Evolutionary conservation across 92 coral and sea anemone species (phyloP).

Genomic region (Phenganax stokvisi): DNA sequence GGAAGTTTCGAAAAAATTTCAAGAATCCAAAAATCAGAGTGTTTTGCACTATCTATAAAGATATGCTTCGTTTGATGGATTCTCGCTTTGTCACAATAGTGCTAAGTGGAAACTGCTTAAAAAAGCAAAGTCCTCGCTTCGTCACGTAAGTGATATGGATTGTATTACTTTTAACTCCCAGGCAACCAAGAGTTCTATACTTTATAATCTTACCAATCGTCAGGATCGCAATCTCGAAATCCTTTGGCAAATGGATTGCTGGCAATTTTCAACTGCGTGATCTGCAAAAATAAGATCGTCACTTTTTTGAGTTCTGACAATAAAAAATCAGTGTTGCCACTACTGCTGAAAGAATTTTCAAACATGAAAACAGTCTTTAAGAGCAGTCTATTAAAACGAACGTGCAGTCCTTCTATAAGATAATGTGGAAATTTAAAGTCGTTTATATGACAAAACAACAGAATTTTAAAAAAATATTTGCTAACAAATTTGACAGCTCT

Average conservation of each 20-base stretch:
- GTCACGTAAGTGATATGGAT: too few relatives aligned
- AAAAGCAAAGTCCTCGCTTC: too few relatives aligned
- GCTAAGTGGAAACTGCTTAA: too few relatives aligned
- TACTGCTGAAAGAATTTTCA: too few relatives aligned
- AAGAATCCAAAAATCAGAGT: too few relatives aligned
- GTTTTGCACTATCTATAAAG: too few relatives aligned
- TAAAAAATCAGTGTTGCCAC: too few relatives aligned
- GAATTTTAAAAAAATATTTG: background rate
- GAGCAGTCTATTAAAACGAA: too few relatives aligned
- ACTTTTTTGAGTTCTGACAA: background rate
- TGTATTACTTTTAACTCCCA: background rate
- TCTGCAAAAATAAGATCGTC: slow-evolving; percentile 45
- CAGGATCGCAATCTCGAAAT: slow-evolving; percentile 97
- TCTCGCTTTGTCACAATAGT: too few relatives aligned
- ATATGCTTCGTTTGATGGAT: too few relatives aligned
- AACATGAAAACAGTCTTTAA: too few relatives aligned
- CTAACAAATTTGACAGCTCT: background rate
- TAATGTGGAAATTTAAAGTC: background rate
- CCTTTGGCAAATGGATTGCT: slow-evolving; percentile 99
- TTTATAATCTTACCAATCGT: slow-evolving; percentile 74
- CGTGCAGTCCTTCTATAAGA: background rate
- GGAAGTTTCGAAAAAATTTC: too few relatives aligned
- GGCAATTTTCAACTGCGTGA: slow-evolving; percentile 95
- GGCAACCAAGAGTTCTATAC: background rate
- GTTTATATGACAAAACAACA: background rate